These are phyloP conservation scores for Mustela nigripes DNA, from an alignment of 2,113 vertebrate species.

Conservation along the genomic window DNA sequence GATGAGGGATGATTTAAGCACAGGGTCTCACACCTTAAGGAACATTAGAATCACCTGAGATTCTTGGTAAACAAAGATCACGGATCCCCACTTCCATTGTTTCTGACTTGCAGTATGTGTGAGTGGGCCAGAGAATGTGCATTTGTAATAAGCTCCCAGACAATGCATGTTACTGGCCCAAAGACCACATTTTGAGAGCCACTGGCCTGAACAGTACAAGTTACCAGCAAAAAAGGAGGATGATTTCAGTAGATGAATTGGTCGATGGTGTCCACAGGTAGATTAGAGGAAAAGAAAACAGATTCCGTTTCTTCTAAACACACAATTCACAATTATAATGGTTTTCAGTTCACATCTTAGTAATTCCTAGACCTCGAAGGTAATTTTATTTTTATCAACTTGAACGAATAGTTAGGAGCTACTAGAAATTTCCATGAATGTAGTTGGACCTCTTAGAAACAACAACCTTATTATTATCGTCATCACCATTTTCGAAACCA, in stretches of 20 bases:
- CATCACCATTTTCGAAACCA: not conserved
- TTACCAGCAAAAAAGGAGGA: not conserved
- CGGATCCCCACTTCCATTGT: rapidly evolving
- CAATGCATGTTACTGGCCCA: not conserved
- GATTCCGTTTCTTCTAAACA: not conserved
- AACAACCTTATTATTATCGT: not conserved
- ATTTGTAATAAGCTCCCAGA: not conserved
- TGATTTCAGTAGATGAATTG: not conserved
- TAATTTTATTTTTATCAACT: conserved; percentile 23
- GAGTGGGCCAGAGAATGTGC: not conserved
- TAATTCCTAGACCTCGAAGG: not conserved
- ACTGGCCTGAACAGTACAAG: not conserved
- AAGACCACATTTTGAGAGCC: not conserved
- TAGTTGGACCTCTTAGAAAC: not conserved
- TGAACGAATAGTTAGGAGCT: not conserved
- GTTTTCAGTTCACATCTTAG: not conserved
- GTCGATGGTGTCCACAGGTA: not conserved
- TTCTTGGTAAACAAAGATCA: not conserved
- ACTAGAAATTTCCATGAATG: not conserved
- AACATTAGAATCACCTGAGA: not conserved
- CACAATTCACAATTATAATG: not conserved
- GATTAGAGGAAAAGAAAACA: not conserved
- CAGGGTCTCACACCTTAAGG: not conserved
- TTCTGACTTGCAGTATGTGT: not conserved
- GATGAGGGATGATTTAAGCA: not conserved